phyloP scores from a whole-genome alignment of 1,140 invertebrate genomes.

The Sycophila sp. region DNA sequence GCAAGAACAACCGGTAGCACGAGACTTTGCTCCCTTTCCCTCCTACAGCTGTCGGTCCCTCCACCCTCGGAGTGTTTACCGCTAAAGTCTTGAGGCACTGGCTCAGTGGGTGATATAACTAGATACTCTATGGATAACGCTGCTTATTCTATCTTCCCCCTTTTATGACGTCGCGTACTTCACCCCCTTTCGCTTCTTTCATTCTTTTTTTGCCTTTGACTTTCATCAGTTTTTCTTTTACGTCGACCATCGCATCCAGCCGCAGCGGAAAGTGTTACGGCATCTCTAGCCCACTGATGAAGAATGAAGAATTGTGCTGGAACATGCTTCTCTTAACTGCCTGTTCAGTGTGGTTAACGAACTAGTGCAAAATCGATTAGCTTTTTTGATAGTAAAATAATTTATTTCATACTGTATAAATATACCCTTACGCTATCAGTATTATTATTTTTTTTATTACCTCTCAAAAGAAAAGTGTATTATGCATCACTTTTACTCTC shows the following conservation, averaged over 20 bases:
- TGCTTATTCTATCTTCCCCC: conserved; percentile 26
- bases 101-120: background rate
- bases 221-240: conserved; percentile 11
- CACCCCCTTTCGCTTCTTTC: conserved; percentile 1
- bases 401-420: too few species aligned
- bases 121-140: conserved; percentile 22
- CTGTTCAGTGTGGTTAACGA: background rate
- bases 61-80: conserved; percentile 10
- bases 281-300: background rate
- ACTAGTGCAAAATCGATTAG: background rate
- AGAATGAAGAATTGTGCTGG: background rate
- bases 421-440: too few species aligned
- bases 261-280: background rate
- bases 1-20: background rate
- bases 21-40: background rate
- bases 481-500: too few species aligned
- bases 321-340: background rate
- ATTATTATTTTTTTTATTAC: too few species aligned
- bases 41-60: too few species aligned
- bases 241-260: background rate
- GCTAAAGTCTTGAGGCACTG: conserved; percentile 36
- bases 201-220: background rate
- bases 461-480: too few species aligned
- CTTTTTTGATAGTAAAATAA: background rate
- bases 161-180: conserved; percentile 3